Evolutionary conservation across 1,140 invertebrate species (phyloP).

Genomic region (Ceratosolen solmsi): DNA sequence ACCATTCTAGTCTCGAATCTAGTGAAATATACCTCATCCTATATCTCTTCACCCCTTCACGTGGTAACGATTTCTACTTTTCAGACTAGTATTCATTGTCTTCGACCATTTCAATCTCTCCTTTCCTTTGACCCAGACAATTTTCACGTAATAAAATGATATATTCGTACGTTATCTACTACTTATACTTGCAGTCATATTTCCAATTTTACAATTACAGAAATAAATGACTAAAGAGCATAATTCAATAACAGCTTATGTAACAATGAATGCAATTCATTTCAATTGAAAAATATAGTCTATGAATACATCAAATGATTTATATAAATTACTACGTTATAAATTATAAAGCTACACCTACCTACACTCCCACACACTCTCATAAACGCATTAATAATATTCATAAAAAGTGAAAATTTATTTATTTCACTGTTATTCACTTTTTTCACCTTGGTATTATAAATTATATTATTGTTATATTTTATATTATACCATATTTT

Average conservation of each 20-base stretch:
- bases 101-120: background rate
- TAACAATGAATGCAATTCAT: too few relatives aligned
- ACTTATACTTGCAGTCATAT: background rate
- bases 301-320: too few relatives aligned
- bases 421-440: too few relatives aligned
- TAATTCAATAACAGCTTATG: background rate
- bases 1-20: slow-evolving; percentile 59
- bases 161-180: background rate
- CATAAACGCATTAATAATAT: too few relatives aligned
- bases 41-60: slow-evolving; percentile 13
- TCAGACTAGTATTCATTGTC: background rate
- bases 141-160: background rate
- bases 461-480: too few relatives aligned
- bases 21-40: slow-evolving; percentile 39
- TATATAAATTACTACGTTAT: too few relatives aligned
- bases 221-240: background rate
- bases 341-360: too few relatives aligned
- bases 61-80: background rate
- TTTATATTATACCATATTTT: too few relatives aligned
- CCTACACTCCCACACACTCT: too few relatives aligned
- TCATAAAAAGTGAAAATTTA: too few relatives aligned
- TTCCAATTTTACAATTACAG: background rate
- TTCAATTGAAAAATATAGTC: too few relatives aligned
- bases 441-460: too few relatives aligned
- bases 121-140: background rate